A percentile compares a stretch with the other conserved stretches of the same genome.
Conservation (phyloP, 2,113 vertebrate species). For the Electrona antarctica region DNA sequence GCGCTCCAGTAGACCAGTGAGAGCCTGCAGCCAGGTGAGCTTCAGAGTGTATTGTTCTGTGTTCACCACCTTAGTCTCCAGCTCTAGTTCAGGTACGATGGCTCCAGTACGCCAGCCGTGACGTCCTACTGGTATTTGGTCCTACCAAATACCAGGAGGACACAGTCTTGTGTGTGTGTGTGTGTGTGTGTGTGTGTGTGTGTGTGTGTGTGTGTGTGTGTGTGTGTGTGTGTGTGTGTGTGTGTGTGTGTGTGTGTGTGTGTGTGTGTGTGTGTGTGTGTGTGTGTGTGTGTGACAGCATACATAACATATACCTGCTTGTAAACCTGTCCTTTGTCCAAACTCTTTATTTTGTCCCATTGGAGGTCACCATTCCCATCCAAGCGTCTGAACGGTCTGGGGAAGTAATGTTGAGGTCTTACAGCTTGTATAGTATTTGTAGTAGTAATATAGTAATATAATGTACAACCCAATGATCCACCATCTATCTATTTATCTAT, state of each 20-base stretch:
- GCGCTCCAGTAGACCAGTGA: slow-evolving; percentile 85
- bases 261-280: not conserved
- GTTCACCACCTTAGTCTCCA: slow-evolving; percentile 85
- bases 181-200: not conserved
- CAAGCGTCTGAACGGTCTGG: slow-evolving; percentile 83
- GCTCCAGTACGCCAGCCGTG: slow-evolving; percentile 87
- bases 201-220: not conserved
- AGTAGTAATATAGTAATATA: too few relatives aligned
- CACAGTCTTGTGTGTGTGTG: not conserved
- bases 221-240: slow-evolving; percentile 9
- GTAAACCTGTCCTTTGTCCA: slow-evolving; percentile 86
- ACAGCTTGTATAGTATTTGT: too few relatives aligned
- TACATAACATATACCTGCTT: slow-evolving; percentile 77
- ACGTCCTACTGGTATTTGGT: too few relatives aligned
- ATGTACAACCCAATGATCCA: too few relatives aligned
- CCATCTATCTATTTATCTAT: too few relatives aligned
- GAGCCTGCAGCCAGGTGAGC: slow-evolving; percentile 87
- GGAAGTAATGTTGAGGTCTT: too few relatives aligned
- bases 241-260: slow-evolving; percentile 3
- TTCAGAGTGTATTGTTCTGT: slow-evolving; percentile 80
- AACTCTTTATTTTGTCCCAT: slow-evolving; percentile 83
- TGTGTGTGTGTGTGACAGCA: not conserved
- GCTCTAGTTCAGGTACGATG: slow-evolving; percentile 84
- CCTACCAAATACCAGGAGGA: slow-evolving; percentile 60
- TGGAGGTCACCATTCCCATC: slow-evolving; percentile 82